Conservation (phyloP, 2,888 invertebrate genomes). For the Lasioglossum villosulum region DNA sequence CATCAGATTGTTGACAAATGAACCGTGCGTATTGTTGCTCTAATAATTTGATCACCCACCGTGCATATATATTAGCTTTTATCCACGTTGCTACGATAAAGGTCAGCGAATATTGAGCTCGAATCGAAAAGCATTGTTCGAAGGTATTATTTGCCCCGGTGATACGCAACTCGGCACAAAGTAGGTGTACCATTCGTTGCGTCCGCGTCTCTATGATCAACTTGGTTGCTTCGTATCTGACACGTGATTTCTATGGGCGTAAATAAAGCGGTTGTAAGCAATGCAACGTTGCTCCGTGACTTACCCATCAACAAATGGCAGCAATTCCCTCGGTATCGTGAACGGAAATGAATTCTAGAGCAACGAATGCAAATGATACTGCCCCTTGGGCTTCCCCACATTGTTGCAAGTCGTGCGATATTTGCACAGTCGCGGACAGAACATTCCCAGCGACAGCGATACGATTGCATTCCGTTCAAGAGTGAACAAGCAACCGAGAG, state of each 20-base stretch:
- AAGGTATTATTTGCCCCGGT: neutral
- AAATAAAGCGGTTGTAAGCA: conserved; percentile 21
- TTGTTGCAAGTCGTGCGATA: conserved; percentile 37
- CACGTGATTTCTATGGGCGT: neutral
- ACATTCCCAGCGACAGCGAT: conserved; percentile 8
- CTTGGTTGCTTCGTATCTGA: neutral
- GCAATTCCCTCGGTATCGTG: neutral
- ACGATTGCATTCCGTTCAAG: neutral
- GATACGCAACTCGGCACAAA: neutral
- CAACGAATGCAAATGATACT: conserved; percentile 33
- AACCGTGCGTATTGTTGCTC: neutral
- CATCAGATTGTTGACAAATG: neutral
- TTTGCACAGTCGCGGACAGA: conserved; percentile 24
- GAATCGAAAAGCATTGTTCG: neutral
- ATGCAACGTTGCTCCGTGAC: conserved; percentile 13
- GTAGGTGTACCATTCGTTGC: neutral
- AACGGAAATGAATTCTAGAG: conserved; percentile 12
- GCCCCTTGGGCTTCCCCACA: neutral
- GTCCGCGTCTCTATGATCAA: neutral
- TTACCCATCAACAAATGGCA: conserved; percentile 18
- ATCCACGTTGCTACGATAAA: neutral
- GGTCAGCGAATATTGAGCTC: neutral
- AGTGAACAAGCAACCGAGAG: neutral
- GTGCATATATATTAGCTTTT: neutral
- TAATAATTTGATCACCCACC: neutral